A percentile compares a stretch with the other conserved stretches of the same genome.
Conservation (phyloP, 2,797 vertebrate genomes). For the Chloroceryle amazona region DNA sequence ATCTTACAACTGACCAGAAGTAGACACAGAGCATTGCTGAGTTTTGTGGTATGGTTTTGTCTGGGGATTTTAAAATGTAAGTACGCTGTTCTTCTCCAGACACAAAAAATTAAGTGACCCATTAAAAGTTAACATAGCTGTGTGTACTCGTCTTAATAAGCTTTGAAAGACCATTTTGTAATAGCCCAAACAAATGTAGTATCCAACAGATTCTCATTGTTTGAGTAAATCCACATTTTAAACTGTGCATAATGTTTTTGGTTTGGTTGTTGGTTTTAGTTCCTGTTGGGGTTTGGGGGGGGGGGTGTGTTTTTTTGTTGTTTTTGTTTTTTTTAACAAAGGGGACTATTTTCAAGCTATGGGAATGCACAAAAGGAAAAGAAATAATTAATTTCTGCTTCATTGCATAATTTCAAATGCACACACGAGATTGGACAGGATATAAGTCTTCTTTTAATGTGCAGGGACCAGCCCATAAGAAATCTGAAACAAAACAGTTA, state of each 20-base stretch:
- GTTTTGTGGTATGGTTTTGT: constrained; percentile 37
- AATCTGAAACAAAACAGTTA: constrained; percentile 71
- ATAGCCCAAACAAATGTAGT: constrained; percentile 51
- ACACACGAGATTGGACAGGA: neutral
- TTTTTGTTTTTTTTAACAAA: neutral
- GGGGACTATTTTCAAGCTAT: neutral
- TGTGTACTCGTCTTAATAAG: constrained; percentile 19
- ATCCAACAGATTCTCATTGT: constrained; percentile 57
- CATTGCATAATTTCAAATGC: constrained; percentile 34
- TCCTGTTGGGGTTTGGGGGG: neutral
- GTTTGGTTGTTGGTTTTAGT: neutral
- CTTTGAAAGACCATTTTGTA: constrained; percentile 45
- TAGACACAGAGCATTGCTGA: neutral
- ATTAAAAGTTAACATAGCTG: constrained; percentile 40
- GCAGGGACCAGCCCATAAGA: neutral
- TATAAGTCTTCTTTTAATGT: constrained; percentile 44
- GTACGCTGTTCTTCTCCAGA: neutral
- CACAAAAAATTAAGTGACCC: constrained; percentile 41
- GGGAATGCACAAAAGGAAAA: neutral
- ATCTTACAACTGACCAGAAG: constrained; percentile 34
- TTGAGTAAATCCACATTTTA: constrained; percentile 49
- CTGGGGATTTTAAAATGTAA: constrained; percentile 26
- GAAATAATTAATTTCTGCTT: constrained; percentile 25
- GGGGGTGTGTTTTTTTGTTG: no score
- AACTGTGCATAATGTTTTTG: constrained; percentile 5